Base-by-base conservation (phyloP, 2,113 vertebrate species). In the Microcebus jonahi region DNA sequence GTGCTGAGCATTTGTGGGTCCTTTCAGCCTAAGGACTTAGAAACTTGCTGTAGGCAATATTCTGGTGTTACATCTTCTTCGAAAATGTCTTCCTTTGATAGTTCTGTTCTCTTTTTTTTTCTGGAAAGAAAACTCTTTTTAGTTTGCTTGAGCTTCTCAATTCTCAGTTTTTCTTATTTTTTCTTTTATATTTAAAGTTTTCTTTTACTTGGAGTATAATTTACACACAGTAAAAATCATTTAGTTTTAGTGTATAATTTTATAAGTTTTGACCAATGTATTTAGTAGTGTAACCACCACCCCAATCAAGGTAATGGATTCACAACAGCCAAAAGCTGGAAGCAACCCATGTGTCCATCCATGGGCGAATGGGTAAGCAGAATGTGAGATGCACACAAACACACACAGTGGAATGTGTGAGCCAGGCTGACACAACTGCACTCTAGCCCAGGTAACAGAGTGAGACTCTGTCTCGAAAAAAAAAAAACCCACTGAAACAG, bases 141-240 rank as follows among this genome's bases (percentile, higher is more conserved):
- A 48, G 25, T 88, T 94, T 92, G 6, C 27, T n/a, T 13, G 53
- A 80, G 18, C 39, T 61, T 84, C 23, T 79, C 25, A 82, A 8
- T 57, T 5, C 34, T 73, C 39, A 91, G 5, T 84, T 88, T 91
- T 85, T 87, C 61, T 68, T 45, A 20, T 90, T 87, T 93, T 86
- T 93, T 61, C 29, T 83, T 90, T 61, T 57, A 61, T 87, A 83
- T 88, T 71, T 92, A 36, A 95, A 88, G 13, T 23, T 94, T 73
- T 88, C 53, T 39, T 23, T 18, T 42, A 76, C 36, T 73, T 95
- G 18, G 29, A 34, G 17, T 39, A 31, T 82, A 83, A 39, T 68
- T 90, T 76, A 70, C 6, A 2, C 29, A 39, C 1, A 91, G 25
- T 61, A 79, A 21, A 89, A 95, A 15, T 31, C 9, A 57, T 31